Evolutionary conservation across 2,888 invertebrate genomes (phyloP), one percentile per base, ranked within the genome.

Genomic region (Escarpia spicata): DNA sequence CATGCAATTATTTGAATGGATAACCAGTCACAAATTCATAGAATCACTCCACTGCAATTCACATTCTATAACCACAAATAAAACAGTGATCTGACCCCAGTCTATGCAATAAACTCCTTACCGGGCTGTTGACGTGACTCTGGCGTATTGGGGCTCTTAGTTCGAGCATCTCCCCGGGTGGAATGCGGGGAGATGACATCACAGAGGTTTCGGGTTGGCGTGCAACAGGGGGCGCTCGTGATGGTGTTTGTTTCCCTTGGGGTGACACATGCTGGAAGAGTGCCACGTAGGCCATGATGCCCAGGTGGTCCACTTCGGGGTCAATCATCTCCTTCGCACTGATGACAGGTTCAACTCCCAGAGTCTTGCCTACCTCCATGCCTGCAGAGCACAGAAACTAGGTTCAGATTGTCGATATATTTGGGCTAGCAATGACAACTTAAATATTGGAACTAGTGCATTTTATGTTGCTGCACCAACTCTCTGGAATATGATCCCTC

Each of bases 271-370:
- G 98, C 94, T 98, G 98, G 97, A 98, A 98, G 96, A 98, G 98
- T 0, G 99, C 98, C 0, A 98, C 98, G 97, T 99, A 99, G 0
- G 99, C 98, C 99, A 99, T 99, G 93, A 99, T 98, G 89, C 99
- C 99, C 94, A 99, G 97, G 97, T 99, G 99, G 96, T 99, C 99
- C 9, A 98, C 98, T 96, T 99, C 98, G 90, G 98, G 98, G 96
- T 98, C 98, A 89, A 98, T 98, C 98, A 99, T 98, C 96, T 99
- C 99, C 93, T 98, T 98, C 26, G 99, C 98, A 94, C 98, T 98
- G 93, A 99, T 97, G 90, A 99, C 97, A 3, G 99, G 98, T 95
- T 98, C 98, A 0, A 99, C 98, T 90, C 98, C 98, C 96, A 98
- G 96, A 1, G 45, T 43, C 60, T 91, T 75, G 8, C 91, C 93